A percentile compares a stretch with the other conserved stretches of the same genome.
phyloP scores from a whole-genome alignment of 1,140 invertebrate species.

The Lucilia cuprina region DNA sequence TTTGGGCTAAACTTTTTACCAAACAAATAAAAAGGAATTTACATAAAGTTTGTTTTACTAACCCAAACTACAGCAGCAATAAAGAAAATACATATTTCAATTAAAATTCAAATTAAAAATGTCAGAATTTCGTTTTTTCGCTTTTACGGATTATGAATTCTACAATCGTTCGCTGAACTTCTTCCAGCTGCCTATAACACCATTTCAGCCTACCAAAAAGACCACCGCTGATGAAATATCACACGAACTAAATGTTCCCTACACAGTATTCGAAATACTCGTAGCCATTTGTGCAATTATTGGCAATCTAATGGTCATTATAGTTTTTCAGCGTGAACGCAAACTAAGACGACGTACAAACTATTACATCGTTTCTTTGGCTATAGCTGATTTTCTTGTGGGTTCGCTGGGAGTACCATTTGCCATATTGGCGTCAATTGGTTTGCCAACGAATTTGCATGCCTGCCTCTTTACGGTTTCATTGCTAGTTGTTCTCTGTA shows the following conservation, averaged over 20 bases:
- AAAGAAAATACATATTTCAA: background rate
- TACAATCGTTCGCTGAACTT: slow-evolving; percentile 45
- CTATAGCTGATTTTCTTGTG: slow-evolving; percentile 83
- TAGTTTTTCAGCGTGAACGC: slow-evolving; percentile 80
- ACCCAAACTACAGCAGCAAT: background rate
- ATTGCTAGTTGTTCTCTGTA: slow-evolving; percentile 85
- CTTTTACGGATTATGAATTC: slow-evolving; percentile 52
- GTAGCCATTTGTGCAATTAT: slow-evolving; percentile 82
- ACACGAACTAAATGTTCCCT: slow-evolving; percentile 56
- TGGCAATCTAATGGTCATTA: slow-evolving; percentile 85
- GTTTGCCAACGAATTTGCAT: slow-evolving; percentile 78
- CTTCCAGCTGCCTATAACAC: slow-evolving; percentile 49
- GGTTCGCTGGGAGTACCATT: slow-evolving; percentile 84
- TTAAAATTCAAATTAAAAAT: slow-evolving; percentile 42
- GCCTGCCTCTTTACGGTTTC: slow-evolving; percentile 88
- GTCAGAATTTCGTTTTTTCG: slow-evolving; percentile 56
- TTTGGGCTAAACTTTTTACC: background rate
- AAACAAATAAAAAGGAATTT: background rate
- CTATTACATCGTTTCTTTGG: slow-evolving; percentile 90
- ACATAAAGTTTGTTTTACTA: background rate
- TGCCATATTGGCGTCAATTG: slow-evolving; percentile 76
- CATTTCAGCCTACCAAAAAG: slow-evolving; percentile 38
- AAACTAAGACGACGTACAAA: slow-evolving; percentile 82
- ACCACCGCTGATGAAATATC: slow-evolving; percentile 41
- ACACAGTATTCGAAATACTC: slow-evolving; percentile 73